phyloP scores from a whole-genome alignment of 2,113 vertebrate genomes.

The Calyptomena viridis region DNA sequence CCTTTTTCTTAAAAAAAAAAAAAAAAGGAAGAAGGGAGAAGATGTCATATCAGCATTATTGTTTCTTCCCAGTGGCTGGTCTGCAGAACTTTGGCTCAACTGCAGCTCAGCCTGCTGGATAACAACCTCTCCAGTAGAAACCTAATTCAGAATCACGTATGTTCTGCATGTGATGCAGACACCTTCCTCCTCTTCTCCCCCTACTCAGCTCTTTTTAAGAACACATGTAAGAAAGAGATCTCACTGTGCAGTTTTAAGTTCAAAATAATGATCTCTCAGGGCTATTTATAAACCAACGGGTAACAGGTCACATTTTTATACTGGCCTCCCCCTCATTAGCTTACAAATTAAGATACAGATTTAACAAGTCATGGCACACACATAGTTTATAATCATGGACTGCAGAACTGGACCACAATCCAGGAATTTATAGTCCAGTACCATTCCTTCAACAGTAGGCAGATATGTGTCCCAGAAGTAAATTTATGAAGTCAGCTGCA shows the following conservation, averaged over 20 bases:
- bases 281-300: background rate
- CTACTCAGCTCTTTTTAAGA: constrained; percentile 44
- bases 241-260: background rate
- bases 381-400: background rate
- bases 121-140: background rate
- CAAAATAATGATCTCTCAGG: background rate
- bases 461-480: background rate
- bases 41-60: background rate
- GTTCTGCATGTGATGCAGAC: background rate
- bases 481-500: background rate
- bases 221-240: background rate
- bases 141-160: background rate
- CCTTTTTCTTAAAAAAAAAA: background rate
- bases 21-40: background rate
- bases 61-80: background rate
- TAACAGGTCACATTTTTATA: background rate
- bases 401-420: background rate
- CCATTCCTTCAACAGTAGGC: background rate
- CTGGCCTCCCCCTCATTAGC: background rate
- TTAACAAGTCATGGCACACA: background rate
- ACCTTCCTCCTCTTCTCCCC: constrained; percentile 50
- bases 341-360: background rate
- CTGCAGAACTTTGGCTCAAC: background rate
- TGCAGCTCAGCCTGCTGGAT: background rate
- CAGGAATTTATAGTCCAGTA: background rate